Conservation (phyloP, 2,888 invertebrate species). For the Dichetophora obliterata region DNA sequence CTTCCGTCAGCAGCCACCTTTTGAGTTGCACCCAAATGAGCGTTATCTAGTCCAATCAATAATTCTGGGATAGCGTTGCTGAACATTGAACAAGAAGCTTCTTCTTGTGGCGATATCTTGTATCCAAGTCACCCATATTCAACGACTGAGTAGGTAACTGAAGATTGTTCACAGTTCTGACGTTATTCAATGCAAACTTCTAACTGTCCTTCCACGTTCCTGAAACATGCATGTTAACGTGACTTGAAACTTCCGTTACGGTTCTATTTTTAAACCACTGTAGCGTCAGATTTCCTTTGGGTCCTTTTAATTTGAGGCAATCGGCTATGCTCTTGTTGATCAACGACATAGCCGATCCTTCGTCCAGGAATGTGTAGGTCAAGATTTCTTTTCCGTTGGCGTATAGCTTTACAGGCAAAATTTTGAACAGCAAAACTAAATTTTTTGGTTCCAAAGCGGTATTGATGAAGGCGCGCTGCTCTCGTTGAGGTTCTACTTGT, state of each 20-base stretch:
- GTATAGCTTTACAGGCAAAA: constrained; percentile 42
- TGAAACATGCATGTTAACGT: constrained; percentile 39
- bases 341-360: constrained; percentile 41
- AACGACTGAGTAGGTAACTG: constrained; percentile 37
- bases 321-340: constrained; percentile 37
- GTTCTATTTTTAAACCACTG: constrained; percentile 46
- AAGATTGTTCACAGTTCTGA: constrained; percentile 40
- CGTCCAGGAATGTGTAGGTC: constrained; percentile 41
- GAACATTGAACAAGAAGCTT: constrained; percentile 20
- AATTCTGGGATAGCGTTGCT: constrained; percentile 26
- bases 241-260: constrained; percentile 36
- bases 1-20: constrained; percentile 18
- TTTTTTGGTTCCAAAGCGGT: neutral
- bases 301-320: constrained; percentile 34
- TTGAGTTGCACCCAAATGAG: constrained; percentile 27
- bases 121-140: constrained; percentile 20
- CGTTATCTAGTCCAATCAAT: constrained; percentile 39
- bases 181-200: constrained; percentile 35
- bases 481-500: neutral
- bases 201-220: constrained; percentile 29
- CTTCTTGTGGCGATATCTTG: constrained; percentile 33
- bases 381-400: constrained; percentile 26
- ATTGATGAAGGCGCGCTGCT: neutral
- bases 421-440: constrained; percentile 32
- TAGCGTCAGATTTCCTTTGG: constrained; percentile 34